Conservation (phyloP, 2,797 vertebrate genomes). For the Melanotaenia pygmaea region DNA sequence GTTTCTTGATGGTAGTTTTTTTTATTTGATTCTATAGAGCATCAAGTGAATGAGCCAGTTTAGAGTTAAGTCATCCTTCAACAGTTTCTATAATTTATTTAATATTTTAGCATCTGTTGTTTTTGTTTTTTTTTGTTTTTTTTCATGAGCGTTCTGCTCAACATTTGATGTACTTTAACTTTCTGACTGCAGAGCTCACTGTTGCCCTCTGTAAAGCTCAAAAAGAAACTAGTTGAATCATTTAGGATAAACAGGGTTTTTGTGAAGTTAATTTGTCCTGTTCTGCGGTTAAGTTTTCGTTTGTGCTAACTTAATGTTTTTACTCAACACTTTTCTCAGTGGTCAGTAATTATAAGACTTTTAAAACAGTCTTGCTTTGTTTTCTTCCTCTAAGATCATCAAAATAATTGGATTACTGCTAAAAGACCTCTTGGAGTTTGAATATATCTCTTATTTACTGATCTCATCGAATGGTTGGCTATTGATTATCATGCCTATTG, state of each 20-base stretch:
- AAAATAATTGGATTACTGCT: slow-evolving; percentile 9
- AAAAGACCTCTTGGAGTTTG: background rate
- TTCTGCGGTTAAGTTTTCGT: background rate
- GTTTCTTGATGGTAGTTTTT: background rate
- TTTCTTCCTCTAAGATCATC: background rate
- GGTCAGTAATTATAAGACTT: background rate
- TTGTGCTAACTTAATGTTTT: background rate
- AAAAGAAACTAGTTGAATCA: slow-evolving; percentile 2
- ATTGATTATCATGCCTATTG: background rate
- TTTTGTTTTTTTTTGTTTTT: background rate
- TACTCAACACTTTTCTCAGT: background rate
- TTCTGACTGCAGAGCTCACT: background rate
- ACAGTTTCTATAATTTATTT: background rate
- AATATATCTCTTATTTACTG: background rate
- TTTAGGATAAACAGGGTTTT: background rate
- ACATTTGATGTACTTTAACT: background rate
- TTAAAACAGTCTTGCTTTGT: background rate
- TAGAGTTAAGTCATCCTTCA: background rate
- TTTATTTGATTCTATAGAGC: background rate
- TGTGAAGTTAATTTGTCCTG: background rate
- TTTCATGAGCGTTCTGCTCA: background rate
- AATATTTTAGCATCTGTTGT: background rate
- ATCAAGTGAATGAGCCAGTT: background rate
- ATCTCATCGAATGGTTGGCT: background rate
- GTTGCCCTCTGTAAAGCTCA: background rate